Evolutionary conservation across 2,888 invertebrate species (phyloP), one percentile per base, ranked within the genome.

Genomic region (Pristionchus maxplancki): DNA sequence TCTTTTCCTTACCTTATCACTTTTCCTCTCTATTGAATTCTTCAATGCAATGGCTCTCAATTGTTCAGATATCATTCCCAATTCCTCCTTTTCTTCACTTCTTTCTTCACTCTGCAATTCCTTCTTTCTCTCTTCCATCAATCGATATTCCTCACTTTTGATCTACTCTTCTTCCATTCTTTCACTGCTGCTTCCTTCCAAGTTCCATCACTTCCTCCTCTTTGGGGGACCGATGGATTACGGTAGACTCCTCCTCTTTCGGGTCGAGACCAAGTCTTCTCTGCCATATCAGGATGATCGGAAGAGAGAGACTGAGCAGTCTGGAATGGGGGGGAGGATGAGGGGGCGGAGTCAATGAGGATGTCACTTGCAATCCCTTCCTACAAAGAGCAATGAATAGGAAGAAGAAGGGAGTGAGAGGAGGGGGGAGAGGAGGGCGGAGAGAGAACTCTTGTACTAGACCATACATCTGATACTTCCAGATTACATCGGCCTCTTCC

Each of bases 351-450:
- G 40, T 24, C 4, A 31, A 9, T 17, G 44, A 40, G 1, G 11
- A 13, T 48, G n/a, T 44, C 31, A 64, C 85, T n/a, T 85, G 85
- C 17, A 85, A 15, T 40, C 85, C 85, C 44, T 85, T 85, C 31
- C 85, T 85, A 64, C 85, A 85, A 87, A 93, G 94, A 28, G 90
- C 91, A 13, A 92, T 82, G 44, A 90, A 92, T 40, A 93, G 40
- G 67, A 94, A 89, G 88, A 93, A 93, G 67, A 94, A 62, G 13
- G 93, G 91, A 20, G 94, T 95, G 48, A 95, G 89, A 13, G 95
- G 95, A 24, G 95, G 94, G 0, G 95, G 95, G 0, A 95, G 91
- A 9, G 94, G 91, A 13, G 95, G 93, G 13, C 95, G 93, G 34
- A 93, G 90, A 50, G 94, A 91, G 90, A 90, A 90, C 64, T 88